Evolutionary conservation across 2,888 invertebrate species (phyloP).

Genomic region (Drosophila suboccidentalis): DNA sequence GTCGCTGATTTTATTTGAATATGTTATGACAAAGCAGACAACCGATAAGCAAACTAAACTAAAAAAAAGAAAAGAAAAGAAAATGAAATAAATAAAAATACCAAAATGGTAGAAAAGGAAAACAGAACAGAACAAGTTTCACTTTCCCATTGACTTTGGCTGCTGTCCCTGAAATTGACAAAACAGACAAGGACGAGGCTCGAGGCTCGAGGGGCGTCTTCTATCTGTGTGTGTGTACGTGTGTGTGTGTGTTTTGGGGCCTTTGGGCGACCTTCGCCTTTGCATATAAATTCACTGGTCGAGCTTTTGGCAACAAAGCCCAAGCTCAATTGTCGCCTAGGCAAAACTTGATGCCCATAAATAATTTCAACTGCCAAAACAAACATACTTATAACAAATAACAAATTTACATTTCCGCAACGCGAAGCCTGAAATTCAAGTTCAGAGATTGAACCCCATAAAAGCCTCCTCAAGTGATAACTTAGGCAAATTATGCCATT

Average conservation of each 20-base stretch:
- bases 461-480: conserved; percentile 2
- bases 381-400: conserved; percentile 41
- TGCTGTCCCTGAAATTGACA: conserved; percentile 63
- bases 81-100: conserved; percentile 6
- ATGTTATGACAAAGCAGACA: conserved; percentile 63
- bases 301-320: conserved; percentile 43
- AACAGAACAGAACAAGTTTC: conserved; percentile 43
- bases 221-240: not conserved
- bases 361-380: conserved; percentile 49
- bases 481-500: conserved; percentile 27
- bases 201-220: conserved; percentile 17
- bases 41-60: conserved; percentile 50
- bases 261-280: conserved; percentile 67
- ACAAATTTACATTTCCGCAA: conserved; percentile 51
- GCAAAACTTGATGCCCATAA: conserved; percentile 49
- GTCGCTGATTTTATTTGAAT: conserved; percentile 60
- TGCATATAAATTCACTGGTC: conserved; percentile 62
- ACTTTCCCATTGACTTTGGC: conserved; percentile 64
- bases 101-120: conserved; percentile 16
- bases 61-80: conserved; percentile 12
- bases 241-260: not conserved
- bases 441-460: not conserved
- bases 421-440: conserved; percentile 19
- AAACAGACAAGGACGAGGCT: conserved; percentile 39
- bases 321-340: conserved; percentile 27